Percentiles rank a stretch among this genome's conserved stretches.
These are phyloP conservation scores for Galerucella nymphaeae DNA, from an alignment of 2,888 invertebrate species.

Conservation along the genomic window DNA sequence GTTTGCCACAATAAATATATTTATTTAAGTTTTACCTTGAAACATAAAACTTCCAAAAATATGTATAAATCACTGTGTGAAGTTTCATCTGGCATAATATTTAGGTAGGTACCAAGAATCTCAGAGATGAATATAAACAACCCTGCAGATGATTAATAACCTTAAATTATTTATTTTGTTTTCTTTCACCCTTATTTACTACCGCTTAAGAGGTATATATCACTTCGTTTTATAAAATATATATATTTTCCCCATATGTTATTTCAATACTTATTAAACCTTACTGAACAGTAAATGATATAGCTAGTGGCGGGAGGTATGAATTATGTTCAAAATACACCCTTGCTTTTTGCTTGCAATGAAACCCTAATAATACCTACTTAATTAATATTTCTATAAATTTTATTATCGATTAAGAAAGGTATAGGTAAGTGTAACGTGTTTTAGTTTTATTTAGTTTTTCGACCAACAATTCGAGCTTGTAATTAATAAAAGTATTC, in stretches of 20 bases:
- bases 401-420: too few relatives aligned
- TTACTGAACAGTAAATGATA: background rate
- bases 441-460: too few relatives aligned
- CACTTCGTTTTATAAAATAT: background rate
- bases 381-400: too few relatives aligned
- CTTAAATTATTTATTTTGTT: conserved; percentile 10
- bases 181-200: conserved; percentile 2
- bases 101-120: conserved; percentile 10
- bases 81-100: conserved; percentile 8
- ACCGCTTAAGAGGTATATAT: background rate
- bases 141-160: conserved; percentile 13
- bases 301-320: too few relatives aligned
- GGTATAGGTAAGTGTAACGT: too few relatives aligned
- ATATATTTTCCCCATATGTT: background rate
- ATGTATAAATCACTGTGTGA: conserved; percentile 12
- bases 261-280: background rate
- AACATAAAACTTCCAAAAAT: conserved; percentile 1
- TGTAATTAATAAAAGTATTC: too few relatives aligned
- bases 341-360: too few relatives aligned
- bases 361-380: too few relatives aligned
- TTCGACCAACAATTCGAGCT: too few relatives aligned
- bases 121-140: conserved; percentile 16
- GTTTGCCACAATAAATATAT: background rate
- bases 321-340: too few relatives aligned
- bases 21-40: conserved; percentile 8